Conservation (phyloP, 2,113 vertebrate genomes). For the Columba livia region DNA sequence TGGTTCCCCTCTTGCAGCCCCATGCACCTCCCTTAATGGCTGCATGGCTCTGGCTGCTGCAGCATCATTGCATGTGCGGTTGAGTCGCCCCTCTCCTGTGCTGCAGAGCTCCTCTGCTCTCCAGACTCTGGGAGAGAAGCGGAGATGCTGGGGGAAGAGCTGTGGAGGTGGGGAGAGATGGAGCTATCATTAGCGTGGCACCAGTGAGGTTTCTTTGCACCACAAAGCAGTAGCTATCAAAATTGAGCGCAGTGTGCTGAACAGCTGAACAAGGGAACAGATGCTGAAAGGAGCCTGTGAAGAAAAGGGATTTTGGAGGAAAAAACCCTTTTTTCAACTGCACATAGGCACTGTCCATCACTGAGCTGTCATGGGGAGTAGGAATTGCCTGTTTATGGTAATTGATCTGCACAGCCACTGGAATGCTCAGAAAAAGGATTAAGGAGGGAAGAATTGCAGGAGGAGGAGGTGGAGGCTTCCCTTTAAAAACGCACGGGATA, state of each 20-base stretch:
- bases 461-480: slow-evolving; percentile 16
- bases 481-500: not conserved
- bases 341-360: not conserved
- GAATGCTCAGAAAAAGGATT: slow-evolving; percentile 16
- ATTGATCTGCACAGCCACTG: not conserved
- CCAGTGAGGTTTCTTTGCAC: slow-evolving; percentile 28
- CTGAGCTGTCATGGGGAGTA: not conserved
- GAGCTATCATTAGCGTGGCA: slow-evolving; percentile 32
- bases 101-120: not conserved
- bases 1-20: not conserved
- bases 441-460: not conserved
- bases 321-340: not conserved
- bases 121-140: not conserved
- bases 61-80: accelerated
- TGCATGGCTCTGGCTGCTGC: not conserved
- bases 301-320: not conserved
- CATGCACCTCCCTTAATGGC: accelerated
- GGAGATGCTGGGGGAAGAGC: not conserved
- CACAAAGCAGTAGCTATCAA: not conserved
- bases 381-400: not conserved
- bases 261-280: not conserved
- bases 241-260: not conserved
- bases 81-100: not conserved
- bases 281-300: not conserved
- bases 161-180: slow-evolving; percentile 51